Evolutionary conservation across 2,797 vertebrate genomes (phyloP), one percentile per base, ranked within the genome.

Genomic region (Pogonophryne albipinna): DNA sequence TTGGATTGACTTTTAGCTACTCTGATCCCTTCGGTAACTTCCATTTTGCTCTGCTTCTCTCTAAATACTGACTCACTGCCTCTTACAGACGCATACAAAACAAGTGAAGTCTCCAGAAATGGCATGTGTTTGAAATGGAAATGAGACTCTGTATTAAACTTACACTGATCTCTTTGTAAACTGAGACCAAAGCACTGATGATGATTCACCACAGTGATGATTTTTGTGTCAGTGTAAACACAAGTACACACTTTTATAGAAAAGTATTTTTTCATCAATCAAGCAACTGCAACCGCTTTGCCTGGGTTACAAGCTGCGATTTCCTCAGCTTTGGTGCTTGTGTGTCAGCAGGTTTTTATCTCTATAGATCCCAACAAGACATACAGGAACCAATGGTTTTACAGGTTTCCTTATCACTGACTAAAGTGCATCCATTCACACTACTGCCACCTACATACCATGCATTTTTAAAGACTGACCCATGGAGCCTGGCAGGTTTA

Each of bases 1-100:
- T 78, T 81, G 64, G 44, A 46, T 42, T 23, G 64, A 76, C 23
- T 34, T 23, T 55, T 44, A 31, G 23, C 50, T 57, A 10, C 44
- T n/a, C 8, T 0, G 5, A 71, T 16, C 19, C 52, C 58, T 55
- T 58, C 19, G 47, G 34, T 38, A 17, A 13, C 9, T 44, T 20
- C 47, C 19, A 6, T 52, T 17, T n/a, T 10, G 7, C 19, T 73
- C 15, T 47, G 27, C 16, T 23, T 65, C 27, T 45, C n/a, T n/a
- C 51, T 19, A 45, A 63, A 19, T 23, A 51, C 13, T 44, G 61
- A 2, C 44, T 17, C 55, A 52, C 45, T 57, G 51, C 31, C 42
- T 53, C 44, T 38, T 31, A 14, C 49, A 45, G 61, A 44, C 45
- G 42, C 44, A 57, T 47, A 46, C 57, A 45, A 23, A 13, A n/a